A percentile compares a stretch with the other conserved stretches of the same genome.
Evolutionary conservation across 2,888 invertebrate species (phyloP).

Genomic region (Eulithis prunata): DNA sequence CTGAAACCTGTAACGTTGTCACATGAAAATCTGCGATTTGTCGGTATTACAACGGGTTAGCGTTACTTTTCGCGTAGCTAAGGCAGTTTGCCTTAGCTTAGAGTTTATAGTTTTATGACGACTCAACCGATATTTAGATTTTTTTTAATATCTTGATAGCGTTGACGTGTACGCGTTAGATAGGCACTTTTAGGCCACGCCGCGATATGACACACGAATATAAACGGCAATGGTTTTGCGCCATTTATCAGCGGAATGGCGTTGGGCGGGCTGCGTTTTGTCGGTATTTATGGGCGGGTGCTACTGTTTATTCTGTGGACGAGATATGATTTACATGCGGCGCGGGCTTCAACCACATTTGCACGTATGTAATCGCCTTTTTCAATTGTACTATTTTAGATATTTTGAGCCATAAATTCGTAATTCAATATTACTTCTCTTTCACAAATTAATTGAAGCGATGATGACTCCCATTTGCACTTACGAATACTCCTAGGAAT

Average conservation of each 20-base stretch:
- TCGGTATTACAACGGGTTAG: conserved; percentile 10
- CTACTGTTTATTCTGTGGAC: conserved; percentile 24
- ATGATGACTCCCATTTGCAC: no score
- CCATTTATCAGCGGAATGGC: conserved; percentile 64
- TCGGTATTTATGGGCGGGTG: conserved; percentile 42
- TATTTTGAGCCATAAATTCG: no score
- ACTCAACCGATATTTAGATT: no score
- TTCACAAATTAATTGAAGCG: no score
- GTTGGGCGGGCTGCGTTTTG: conserved; percentile 46
- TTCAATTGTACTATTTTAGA: background rate
- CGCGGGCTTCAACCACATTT: conserved; percentile 30
- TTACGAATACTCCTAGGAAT: no score
- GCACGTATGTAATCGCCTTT: conserved; percentile 38
- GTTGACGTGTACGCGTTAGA: no score
- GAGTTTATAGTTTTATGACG: no score
- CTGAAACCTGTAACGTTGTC: conserved; percentile 40
- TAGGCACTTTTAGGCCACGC: background rate
- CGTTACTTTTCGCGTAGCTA: no score
- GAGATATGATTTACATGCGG: conserved; percentile 60
- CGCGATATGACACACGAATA: background rate
- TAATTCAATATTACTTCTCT: no score
- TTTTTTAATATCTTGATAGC: no score
- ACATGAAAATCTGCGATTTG: conserved; percentile 22
- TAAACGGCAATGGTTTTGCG: conserved; percentile 40
- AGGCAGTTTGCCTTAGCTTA: no score